Evolutionary conservation across 2,888 invertebrate species (phyloP).

Genomic region (Cenopis cana): DNA sequence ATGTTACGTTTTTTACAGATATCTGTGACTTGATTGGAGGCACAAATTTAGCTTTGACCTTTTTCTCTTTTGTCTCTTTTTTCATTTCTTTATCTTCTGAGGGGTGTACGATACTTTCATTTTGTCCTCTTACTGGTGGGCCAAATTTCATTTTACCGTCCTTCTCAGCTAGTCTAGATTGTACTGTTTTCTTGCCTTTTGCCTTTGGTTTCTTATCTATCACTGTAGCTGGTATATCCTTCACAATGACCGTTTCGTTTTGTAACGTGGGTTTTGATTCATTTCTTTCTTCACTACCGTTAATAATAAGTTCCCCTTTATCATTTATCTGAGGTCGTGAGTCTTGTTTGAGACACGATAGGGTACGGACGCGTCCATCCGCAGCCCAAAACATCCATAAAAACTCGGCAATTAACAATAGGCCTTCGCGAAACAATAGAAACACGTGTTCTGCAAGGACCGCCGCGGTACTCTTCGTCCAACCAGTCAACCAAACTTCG

Average conservation of each 20-base stretch:
- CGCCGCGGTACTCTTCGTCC: no score
- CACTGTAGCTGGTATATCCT: background rate
- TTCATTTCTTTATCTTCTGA: slow-evolving; percentile 36
- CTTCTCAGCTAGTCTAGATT: slow-evolving; percentile 70
- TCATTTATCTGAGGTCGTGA: background rate
- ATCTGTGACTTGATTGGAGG: slow-evolving; percentile 69
- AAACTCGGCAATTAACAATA: no score
- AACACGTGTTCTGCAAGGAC: no score
- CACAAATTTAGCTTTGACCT: slow-evolving; percentile 63
- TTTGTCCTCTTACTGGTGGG: slow-evolving; percentile 55
- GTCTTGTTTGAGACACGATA: no score
- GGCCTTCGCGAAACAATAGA: no score
- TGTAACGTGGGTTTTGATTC: background rate
- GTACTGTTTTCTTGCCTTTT: slow-evolving; percentile 60
- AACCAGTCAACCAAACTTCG: no score
- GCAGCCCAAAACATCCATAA: no score
- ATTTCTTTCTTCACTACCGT: background rate
- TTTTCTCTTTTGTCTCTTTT: slow-evolving; percentile 55
- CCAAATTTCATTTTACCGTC: slow-evolving; percentile 73
- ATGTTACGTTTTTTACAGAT: slow-evolving; percentile 62
- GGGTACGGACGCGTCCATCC: no score
- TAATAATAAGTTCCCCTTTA: background rate
- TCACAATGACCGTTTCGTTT: background rate
- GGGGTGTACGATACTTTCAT: slow-evolving; percentile 16
- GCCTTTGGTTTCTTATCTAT: slow-evolving; percentile 19